phyloP scores from a whole-genome alignment of 1,140 invertebrate species.

The Brachionus angularis region DNA sequence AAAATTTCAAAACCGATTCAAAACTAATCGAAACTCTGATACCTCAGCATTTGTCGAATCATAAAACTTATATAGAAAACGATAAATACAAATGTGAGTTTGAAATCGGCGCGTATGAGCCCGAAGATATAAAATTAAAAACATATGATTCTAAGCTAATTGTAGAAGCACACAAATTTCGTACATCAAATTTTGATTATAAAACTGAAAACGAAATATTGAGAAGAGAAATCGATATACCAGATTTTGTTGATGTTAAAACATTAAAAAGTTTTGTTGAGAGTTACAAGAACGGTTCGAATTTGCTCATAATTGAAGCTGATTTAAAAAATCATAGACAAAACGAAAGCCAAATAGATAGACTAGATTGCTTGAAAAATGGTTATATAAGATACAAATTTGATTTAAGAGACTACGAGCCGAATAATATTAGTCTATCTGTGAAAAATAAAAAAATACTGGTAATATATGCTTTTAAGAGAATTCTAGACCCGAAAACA shows the following conservation, averaged over 20 bases:
- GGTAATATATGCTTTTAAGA: constrained; percentile 19
- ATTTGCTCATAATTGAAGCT: constrained; percentile 14
- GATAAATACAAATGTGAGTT: constrained; percentile 34
- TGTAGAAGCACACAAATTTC: constrained; percentile 3
- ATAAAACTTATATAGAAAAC: constrained; percentile 19
- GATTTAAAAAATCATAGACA: not conserved
- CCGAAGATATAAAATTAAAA: not conserved
- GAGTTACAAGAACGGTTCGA: not conserved
- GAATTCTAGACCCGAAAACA: constrained; percentile 16
- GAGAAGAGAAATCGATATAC: not conserved
- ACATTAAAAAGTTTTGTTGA: constrained; percentile 7
- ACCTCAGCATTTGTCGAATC: no score
- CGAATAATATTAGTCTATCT: constrained; percentile 21
- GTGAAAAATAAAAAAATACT: constrained; percentile 11
- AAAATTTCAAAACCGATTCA: no score
- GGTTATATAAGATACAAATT: constrained; percentile 28
- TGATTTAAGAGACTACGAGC: constrained; percentile 33
- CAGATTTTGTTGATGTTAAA: constrained; percentile 5
- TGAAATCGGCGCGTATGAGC: not conserved
- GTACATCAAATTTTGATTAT: no score
- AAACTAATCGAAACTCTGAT: no score
- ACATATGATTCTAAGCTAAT: not conserved
- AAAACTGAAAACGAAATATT: constrained; percentile 27
- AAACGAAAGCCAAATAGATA: not conserved
- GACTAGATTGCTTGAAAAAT: not conserved